Conservation (phyloP, 2,113 vertebrate species). For the Jacana jacana region DNA sequence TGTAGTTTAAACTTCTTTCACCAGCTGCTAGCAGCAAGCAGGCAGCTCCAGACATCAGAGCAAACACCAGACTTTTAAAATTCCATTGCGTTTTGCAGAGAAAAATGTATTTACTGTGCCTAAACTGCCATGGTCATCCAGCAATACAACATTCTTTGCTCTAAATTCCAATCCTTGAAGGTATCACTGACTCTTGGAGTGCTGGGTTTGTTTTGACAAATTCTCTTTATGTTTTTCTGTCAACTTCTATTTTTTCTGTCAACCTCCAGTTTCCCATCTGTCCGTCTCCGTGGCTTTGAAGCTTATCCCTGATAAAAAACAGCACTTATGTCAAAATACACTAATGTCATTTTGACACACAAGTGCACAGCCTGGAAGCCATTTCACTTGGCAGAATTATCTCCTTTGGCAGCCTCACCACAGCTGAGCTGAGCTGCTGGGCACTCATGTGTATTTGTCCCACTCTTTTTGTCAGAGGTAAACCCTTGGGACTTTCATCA, state of each 20-base stretch:
- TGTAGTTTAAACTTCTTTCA: not conserved
- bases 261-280: constrained; percentile 39
- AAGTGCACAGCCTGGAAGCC: constrained; percentile 50
- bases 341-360: constrained; percentile 50
- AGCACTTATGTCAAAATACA: constrained; percentile 58
- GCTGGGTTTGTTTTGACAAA: constrained; percentile 29
- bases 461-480: constrained; percentile 24
- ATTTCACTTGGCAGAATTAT: constrained; percentile 35
- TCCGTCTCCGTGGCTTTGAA: constrained; percentile 36
- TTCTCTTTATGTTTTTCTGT: constrained; percentile 29
- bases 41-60: not conserved
- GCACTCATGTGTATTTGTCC: constrained; percentile 8
- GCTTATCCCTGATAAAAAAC: constrained; percentile 46
- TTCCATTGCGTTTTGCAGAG: not conserved
- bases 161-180: not conserved
- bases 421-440: constrained; percentile 20
- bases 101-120: not conserved
- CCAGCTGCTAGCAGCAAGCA: not conserved
- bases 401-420: constrained; percentile 26
- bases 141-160: not conserved
- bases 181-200: not conserved
- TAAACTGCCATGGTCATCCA: not conserved
- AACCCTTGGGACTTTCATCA: constrained; percentile 30
- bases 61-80: not conserved
- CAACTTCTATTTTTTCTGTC: constrained; percentile 35